Evolutionary conservation across 2,113 vertebrate genomes (phyloP), one percentile per base, ranked within the genome.

Genomic region (Ptilonorhynchus violaceus): DNA sequence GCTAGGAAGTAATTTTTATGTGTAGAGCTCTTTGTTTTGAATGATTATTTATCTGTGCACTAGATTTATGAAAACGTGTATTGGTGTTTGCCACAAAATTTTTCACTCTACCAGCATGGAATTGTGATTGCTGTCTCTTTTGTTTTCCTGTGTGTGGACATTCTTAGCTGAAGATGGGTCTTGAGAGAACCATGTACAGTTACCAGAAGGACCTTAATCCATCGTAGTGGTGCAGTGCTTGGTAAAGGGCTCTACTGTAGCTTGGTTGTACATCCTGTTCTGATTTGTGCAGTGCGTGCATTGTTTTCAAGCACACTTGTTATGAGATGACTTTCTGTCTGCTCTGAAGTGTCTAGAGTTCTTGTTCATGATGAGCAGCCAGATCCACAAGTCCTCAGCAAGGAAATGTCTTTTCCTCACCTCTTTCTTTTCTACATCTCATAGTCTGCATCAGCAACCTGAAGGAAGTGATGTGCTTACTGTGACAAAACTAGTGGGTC

Each of bases 361-460:
- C 19, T 27, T 22, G 8, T 35, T 91, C 13, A 3, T 7, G n/a
- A 22, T 44, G 7, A 83, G 39, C 67, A 64, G 68, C 69, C 59
- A 33, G 16, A 78, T 35, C 20, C 33, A 72, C 21, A 82, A 30
- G 72, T 59, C 35, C 31, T 88, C 37, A 53, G 37, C 16, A 23
- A 50, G 67, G 49, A 64, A 64, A 46, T 62, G 22, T 15, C 21
- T 84, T 72, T 78, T 37, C 42, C 20, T 27, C 7, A 20, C 23
- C 6, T 55, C 15, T 82, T 20, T 55, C 9, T 59, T 30, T 60
- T 85, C 20, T 25, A 6, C 2, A 5, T 28, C 12, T 39, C 10
- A 0, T 47, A 11, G n/a, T 75, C 33, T 49, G 9, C 11, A 3
- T 13, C 0, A 0, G 37, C 28, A 70, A 2, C 35, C 18, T 39